phyloP scores from a whole-genome alignment of 1,140 invertebrate species.

The Tyrophagus putrescentiae region DNA sequence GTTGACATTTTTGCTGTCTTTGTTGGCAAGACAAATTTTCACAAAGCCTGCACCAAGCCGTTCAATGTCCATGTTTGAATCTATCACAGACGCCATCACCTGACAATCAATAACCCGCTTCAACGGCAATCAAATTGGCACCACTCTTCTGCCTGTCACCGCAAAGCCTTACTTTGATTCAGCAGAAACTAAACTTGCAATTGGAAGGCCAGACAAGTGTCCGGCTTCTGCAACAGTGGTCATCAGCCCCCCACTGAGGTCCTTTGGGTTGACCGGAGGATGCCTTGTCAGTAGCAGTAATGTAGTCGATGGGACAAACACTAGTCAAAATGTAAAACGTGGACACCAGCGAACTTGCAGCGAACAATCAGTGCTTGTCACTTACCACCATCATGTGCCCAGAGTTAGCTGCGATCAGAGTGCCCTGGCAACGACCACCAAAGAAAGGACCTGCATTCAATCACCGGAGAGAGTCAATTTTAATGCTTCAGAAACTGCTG shows the following conservation, averaged over 20 bases:
- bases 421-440: no score
- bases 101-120: slow-evolving; percentile 13
- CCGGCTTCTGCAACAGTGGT: background rate
- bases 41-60: slow-evolving; percentile 4
- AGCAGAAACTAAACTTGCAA: background rate
- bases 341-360: no score
- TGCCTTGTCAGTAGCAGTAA: no score
- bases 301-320: no score
- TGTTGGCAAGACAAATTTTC: slow-evolving; percentile 9
- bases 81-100: slow-evolving; percentile 6
- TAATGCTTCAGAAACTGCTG: no score
- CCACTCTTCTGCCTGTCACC: background rate
- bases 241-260: background rate
- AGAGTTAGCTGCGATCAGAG: no score
- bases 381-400: no score
- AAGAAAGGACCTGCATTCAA: no score
- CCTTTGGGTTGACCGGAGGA: no score
- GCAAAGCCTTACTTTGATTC: background rate
- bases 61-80: background rate
- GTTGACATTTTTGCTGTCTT: slow-evolving; percentile 6
- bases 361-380: no score
- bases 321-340: no score
- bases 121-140: background rate
- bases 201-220: background rate
- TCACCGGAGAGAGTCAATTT: no score